Conservation (phyloP, 2,888 invertebrate genomes). For the Amphipyra tragopoginis region DNA sequence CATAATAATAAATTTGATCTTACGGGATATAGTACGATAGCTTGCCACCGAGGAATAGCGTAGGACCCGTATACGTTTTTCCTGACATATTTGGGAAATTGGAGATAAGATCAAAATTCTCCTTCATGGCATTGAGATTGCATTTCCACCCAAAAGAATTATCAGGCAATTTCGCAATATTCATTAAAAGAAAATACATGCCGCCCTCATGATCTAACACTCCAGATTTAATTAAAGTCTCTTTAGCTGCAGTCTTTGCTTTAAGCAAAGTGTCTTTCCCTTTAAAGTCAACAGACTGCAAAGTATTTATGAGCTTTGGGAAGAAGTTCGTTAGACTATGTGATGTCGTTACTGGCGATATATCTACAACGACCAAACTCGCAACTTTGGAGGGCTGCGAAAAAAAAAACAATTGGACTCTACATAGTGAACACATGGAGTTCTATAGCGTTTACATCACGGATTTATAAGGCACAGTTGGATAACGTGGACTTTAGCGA, state of each 20-base stretch:
- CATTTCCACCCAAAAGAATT: conserved; percentile 73
- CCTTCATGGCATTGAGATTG: conserved; percentile 68
- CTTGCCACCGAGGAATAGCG: conserved; percentile 77
- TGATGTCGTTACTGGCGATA: conserved; percentile 91
- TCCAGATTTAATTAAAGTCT: conserved; percentile 63
- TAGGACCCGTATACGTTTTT: conserved; percentile 69
- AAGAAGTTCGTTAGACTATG: conserved; percentile 89
- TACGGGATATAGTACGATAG: conserved; percentile 77
- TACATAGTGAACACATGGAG: no score
- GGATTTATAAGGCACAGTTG: no score
- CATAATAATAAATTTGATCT: conserved; percentile 52
- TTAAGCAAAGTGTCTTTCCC: conserved; percentile 86
- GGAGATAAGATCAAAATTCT: conserved; percentile 66
- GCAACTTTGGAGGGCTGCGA: conserved; percentile 88
- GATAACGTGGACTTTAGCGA: no score
- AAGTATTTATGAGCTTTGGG: conserved; percentile 81
- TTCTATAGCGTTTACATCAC: no score
- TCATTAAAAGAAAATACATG: conserved; percentile 72
- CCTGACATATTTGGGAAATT: conserved; percentile 71
- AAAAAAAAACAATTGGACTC: neutral
- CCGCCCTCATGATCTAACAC: conserved; percentile 58
- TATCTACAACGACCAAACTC: conserved; percentile 92
- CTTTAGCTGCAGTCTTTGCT: conserved; percentile 87
- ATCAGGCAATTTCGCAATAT: conserved; percentile 64
- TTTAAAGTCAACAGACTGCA: conserved; percentile 90